A percentile compares a stretch with the other conserved stretches of the same genome.
Conservation (phyloP, 2,797 vertebrate species). For the Thalassophryne amazonica region DNA sequence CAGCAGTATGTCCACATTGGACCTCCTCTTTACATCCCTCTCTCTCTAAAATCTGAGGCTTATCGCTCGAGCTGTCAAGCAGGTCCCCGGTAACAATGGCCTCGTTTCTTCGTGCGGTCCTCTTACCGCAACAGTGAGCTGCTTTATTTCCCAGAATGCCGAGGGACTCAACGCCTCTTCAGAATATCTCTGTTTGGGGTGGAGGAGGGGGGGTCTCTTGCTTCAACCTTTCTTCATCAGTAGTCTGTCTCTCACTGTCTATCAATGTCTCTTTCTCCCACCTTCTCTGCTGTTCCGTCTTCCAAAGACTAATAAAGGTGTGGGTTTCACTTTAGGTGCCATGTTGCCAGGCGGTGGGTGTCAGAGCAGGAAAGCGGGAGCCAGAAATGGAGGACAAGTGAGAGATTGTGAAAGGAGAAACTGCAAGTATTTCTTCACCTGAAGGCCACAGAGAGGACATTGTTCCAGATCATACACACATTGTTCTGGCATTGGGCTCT, state of each 20-base stretch:
- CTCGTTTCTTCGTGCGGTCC: slow-evolving; percentile 41
- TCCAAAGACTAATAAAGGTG: slow-evolving; percentile 12
- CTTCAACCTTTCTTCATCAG: slow-evolving; percentile 12
- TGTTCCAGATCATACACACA: background rate
- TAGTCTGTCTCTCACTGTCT: background rate
- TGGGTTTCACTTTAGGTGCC: background rate
- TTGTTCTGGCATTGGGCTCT: background rate
- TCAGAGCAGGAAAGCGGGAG: background rate
- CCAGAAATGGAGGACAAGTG: background rate
- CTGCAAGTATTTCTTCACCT: background rate
- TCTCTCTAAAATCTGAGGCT: slow-evolving; percentile 39
- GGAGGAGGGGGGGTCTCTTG: slow-evolving; percentile 16
- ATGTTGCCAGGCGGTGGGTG: background rate
- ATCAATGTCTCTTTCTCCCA: background rate
- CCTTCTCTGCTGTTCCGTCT: background rate
- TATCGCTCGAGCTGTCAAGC: slow-evolving; percentile 49
- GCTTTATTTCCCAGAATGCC: slow-evolving; percentile 23
- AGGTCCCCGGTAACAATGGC: slow-evolving; percentile 32
- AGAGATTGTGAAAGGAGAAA: background rate
- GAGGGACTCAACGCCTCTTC: slow-evolving; percentile 27
- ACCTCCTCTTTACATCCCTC: slow-evolving; percentile 13
- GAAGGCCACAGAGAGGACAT: background rate
- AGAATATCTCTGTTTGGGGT: slow-evolving; percentile 27
- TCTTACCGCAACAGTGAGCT: slow-evolving; percentile 36
- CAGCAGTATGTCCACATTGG: background rate